phyloP scores from a whole-genome alignment of 2,797 vertebrate species.

The Anisognathus igniventris region DNA sequence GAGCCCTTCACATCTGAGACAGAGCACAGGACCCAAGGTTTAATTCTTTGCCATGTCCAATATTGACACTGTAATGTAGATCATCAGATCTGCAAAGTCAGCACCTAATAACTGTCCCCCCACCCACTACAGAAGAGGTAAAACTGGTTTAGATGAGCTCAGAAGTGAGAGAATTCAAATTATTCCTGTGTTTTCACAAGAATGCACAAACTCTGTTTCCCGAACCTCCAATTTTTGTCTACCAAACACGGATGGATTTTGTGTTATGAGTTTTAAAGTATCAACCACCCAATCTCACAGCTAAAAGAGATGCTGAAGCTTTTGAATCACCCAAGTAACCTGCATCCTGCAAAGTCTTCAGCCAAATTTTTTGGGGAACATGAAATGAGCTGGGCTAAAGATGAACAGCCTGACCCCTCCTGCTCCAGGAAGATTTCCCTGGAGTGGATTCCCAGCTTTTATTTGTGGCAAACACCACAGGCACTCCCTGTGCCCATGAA shows the following conservation, averaged over 20 bases:
- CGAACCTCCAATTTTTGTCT: neutral
- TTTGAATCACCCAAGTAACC: neutral
- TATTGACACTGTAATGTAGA: fast-evolving
- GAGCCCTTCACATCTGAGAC: neutral
- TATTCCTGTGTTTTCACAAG: neutral
- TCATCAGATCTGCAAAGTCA: neutral
- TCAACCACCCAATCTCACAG: neutral
- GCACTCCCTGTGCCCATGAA: neutral
- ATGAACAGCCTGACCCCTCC: neutral
- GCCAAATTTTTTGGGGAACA: neutral
- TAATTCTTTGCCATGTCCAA: neutral
- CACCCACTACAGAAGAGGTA: neutral
- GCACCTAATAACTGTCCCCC: neutral
- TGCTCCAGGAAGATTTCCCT: neutral
- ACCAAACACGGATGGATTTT: neutral
- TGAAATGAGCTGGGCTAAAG: neutral
- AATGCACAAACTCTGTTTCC: neutral
- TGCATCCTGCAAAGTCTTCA: neutral
- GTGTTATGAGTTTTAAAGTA: neutral
- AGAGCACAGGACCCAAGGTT: neutral
- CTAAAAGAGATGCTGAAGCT: neutral
- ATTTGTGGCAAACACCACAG: neutral
- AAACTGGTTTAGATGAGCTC: neutral
- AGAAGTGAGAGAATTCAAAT: neutral
- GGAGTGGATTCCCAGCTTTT: neutral